phyloP scores from a whole-genome alignment of 2,888 invertebrate species.

The Stegana nigrithorax region DNA sequence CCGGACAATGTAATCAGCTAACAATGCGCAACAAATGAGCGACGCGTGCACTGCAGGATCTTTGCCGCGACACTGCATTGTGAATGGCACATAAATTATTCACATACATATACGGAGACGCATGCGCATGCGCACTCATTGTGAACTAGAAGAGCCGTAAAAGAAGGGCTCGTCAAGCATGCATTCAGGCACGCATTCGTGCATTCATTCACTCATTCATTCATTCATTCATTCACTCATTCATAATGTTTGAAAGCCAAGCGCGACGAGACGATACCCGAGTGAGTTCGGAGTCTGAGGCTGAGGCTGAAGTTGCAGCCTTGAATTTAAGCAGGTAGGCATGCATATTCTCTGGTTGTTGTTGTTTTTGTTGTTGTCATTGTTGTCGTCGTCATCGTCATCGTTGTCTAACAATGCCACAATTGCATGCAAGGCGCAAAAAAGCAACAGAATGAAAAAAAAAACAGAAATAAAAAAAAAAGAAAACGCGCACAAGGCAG shows the following conservation, averaged over 20 bases:
- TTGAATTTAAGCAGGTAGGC: constrained; percentile 42
- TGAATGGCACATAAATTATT: constrained; percentile 54
- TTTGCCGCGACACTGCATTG: constrained; percentile 44
- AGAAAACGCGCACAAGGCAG: not conserved
- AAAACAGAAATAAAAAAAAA: not conserved
- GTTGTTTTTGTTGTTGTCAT: not conserved
- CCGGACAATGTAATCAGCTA: constrained; percentile 18
- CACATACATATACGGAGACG: constrained; percentile 47
- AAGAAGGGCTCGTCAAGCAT: not conserved
- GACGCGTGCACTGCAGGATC: not conserved
- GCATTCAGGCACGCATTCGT: not conserved
- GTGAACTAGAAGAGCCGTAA: no score
- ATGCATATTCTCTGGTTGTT: not conserved
- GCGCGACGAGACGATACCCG: no score
- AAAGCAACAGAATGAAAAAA: not conserved
- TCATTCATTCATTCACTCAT: constrained; percentile 8
- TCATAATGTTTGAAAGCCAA: constrained; percentile 9
- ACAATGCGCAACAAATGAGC: constrained; percentile 15
- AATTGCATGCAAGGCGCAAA: constrained; percentile 8
- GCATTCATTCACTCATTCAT: constrained; percentile 15
- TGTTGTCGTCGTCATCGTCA: constrained; percentile 13
- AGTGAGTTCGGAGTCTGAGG: not conserved
- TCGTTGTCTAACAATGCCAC: constrained; percentile 40
- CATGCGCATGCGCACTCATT: no score
- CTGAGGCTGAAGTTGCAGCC: constrained; percentile 36